These are phyloP conservation scores for Lytechinus pictus DNA, from an alignment of 35 echinoderm and acorn worm species.

Conservation along the genomic window DNA sequence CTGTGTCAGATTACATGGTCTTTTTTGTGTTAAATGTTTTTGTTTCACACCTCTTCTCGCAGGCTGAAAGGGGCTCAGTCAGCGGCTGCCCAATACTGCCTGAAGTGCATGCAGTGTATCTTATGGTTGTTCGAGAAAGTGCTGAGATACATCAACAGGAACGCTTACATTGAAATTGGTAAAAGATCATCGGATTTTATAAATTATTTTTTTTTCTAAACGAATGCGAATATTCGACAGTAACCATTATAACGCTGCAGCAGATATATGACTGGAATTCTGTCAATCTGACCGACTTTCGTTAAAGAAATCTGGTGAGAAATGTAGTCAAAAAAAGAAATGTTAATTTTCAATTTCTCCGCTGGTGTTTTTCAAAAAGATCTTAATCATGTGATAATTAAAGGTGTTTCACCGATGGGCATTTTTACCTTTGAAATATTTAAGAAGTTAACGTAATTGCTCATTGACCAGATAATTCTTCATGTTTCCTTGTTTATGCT, in stretches of 20 bases:
- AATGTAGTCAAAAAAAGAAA: too few relatives aligned
- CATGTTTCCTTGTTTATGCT: background rate
- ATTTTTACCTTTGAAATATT: background rate
- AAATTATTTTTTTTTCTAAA: too few relatives aligned
- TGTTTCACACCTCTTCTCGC: background rate
- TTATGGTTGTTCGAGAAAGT: conserved; percentile 96
- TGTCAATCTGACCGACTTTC: too few relatives aligned
- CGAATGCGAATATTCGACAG: too few relatives aligned
- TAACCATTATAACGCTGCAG: too few relatives aligned
- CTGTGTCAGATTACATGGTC: too few relatives aligned
- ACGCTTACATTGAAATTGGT: conserved; percentile 99
- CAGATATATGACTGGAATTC: too few relatives aligned
- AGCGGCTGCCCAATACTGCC: conserved; percentile 61
- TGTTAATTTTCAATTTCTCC: background rate
- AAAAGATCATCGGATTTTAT: background rate
- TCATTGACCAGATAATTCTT: background rate
- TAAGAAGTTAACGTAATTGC: background rate
- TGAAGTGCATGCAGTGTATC: conserved; percentile 88
- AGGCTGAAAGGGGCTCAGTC: conserved; percentile 73
- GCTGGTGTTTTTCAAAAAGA: background rate
- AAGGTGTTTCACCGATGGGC: too few relatives aligned
- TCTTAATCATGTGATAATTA: too few relatives aligned
- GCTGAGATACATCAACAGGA: conserved; percentile 89
- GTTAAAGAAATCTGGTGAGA: too few relatives aligned
- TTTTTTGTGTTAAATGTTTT: background rate